phyloP scores from a whole-genome alignment of 2,113 vertebrate genomes.

The Anolis carolinensis region DNA sequence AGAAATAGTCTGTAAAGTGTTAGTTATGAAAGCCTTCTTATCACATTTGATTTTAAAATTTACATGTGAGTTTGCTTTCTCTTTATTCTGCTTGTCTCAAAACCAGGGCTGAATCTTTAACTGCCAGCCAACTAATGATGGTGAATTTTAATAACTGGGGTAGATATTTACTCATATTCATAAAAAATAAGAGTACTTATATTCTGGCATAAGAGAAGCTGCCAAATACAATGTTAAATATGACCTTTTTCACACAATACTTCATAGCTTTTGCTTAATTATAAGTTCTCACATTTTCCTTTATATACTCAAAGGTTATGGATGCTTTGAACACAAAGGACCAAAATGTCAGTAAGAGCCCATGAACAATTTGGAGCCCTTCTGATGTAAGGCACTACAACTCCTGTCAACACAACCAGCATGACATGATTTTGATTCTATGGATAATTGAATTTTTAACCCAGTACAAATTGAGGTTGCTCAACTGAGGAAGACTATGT shows the following conservation, averaged over 20 bases:
- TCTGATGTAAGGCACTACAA: no score
- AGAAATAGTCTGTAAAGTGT: constrained; percentile 1
- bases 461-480: no score
- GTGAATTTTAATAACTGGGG: neutral
- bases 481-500: neutral
- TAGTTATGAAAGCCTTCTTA: neutral
- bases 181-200: no score
- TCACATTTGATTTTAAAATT: neutral
- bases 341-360: neutral
- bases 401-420: no score
- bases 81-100: neutral
- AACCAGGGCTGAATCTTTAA: neutral
- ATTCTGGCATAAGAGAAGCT: neutral
- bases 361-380: no score
- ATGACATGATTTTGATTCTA: no score
- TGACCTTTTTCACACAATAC: neutral
- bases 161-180: neutral
- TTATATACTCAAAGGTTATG: neutral
- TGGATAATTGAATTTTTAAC: no score
- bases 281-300: neutral
- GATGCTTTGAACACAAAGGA: no score
- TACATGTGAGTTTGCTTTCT: neutral
- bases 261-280: neutral
- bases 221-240: neutral
- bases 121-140: neutral